Evolutionary conservation across 2,888 invertebrate species (phyloP).

Genomic region (Drosophila eohydei): DNA sequence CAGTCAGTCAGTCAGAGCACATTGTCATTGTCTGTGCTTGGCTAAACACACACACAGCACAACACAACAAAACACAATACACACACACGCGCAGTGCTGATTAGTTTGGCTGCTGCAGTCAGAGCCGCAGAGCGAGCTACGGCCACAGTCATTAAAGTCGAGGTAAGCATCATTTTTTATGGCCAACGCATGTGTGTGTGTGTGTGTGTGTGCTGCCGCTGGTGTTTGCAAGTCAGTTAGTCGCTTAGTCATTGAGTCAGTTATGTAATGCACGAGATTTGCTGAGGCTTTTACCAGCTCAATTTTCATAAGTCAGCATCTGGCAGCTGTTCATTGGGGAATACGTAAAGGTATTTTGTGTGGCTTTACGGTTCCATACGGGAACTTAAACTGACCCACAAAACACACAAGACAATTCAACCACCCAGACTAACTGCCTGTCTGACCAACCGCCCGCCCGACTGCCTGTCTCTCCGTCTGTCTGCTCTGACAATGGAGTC

Average conservation of each 20-base stretch:
- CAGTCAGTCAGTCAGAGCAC: conserved; percentile 35
- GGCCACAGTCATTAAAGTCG: conserved; percentile 74
- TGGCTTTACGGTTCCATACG: conserved; percentile 44
- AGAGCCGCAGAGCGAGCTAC: conserved; percentile 48
- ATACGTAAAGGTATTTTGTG: conserved; percentile 29
- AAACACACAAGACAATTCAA: not conserved
- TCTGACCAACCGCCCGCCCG: not conserved
- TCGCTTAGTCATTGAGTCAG: conserved; percentile 61
- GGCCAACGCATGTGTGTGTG: conserved; percentile 44
- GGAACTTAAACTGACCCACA: conserved; percentile 9
- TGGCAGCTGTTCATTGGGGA: conserved; percentile 23
- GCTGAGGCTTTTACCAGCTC: conserved; percentile 72
- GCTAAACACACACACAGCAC: conserved; percentile 40
- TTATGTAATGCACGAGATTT: conserved; percentile 75
- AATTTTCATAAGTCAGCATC: conserved; percentile 62
- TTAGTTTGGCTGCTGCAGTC: conserved; percentile 58
- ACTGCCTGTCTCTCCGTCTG: not conserved
- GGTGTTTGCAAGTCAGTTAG: conserved; percentile 69
- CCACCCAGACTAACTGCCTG: not conserved
- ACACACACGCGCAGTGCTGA: conserved; percentile 58
- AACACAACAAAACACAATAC: conserved; percentile 1
- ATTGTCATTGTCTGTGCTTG: conserved; percentile 61
- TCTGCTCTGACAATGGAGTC: conserved; percentile 2
- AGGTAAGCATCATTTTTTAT: conserved; percentile 78
- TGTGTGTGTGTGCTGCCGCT: conserved; percentile 17